Percentiles rank a stretch among this genome's conserved stretches.
Evolutionary conservation across 2,888 invertebrate genomes (phyloP).

Genomic region (Pyrrhosoma nymphula): DNA sequence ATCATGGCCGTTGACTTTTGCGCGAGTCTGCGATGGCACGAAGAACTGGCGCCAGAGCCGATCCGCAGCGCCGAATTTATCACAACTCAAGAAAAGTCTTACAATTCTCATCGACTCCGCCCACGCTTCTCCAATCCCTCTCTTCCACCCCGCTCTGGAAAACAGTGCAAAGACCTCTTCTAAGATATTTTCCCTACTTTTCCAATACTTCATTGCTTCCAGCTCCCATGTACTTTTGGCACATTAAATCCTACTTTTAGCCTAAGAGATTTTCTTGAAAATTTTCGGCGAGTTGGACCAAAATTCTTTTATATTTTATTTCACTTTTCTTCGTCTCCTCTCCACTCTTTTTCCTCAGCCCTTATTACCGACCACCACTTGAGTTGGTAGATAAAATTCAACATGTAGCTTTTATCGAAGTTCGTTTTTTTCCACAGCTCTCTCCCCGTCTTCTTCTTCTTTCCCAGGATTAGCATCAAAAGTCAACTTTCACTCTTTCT

Average conservation of each 20-base stretch:
- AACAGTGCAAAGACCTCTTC: background rate
- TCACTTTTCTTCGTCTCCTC: background rate
- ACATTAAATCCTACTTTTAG: background rate
- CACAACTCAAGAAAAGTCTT: background rate
- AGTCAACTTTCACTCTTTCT: background rate
- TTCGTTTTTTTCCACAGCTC: background rate
- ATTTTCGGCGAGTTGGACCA: background rate
- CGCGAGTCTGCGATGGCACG: background rate
- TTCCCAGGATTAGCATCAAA: background rate
- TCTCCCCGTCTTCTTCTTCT: background rate
- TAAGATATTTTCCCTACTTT: background rate
- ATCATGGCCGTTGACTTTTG: background rate
- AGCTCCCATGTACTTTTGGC: background rate
- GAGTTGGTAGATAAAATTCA: background rate
- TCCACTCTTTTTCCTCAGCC: background rate
- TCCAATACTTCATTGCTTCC: constrained; percentile 13
- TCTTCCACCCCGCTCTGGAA: background rate
- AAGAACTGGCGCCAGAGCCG: background rate
- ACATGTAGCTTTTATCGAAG: background rate
- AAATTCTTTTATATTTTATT: background rate
- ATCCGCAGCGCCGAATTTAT: background rate
- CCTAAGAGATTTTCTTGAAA: background rate
- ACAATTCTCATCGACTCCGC: background rate
- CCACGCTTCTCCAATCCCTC: background rate
- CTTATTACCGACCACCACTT: background rate